Evolutionary conservation across 2,113 vertebrate genomes (phyloP).

Genomic region (Galeopterus variegatus): DNA sequence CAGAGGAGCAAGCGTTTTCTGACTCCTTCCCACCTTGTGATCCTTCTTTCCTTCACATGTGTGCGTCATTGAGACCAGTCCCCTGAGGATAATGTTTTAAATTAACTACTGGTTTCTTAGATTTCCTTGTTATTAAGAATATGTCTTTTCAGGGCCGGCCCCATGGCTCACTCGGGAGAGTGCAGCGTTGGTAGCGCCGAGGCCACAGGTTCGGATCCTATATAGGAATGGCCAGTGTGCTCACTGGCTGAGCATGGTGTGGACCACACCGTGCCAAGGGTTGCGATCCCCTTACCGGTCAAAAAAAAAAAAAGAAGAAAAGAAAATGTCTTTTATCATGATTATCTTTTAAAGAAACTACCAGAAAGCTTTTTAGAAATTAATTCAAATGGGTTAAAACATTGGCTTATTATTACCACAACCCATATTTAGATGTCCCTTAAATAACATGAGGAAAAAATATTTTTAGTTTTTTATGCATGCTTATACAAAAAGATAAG

Average conservation of each 20-base stretch:
- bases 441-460: neutral
- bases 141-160: neutral
- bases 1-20: too few relatives aligned
- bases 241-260: too few relatives aligned
- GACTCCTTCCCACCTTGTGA: too few relatives aligned
- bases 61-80: too few relatives aligned
- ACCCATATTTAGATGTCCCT: neutral
- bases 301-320: neutral
- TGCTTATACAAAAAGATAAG: neutral
- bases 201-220: too few relatives aligned
- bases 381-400: constrained; percentile 39
- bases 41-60: too few relatives aligned
- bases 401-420: constrained; percentile 38
- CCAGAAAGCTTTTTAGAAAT: neutral
- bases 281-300: too few relatives aligned
- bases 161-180: too few relatives aligned
- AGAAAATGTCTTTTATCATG: neutral
- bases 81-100: constrained; percentile 6
- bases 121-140: constrained; percentile 30
- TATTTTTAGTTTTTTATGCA: neutral
- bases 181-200: too few relatives aligned
- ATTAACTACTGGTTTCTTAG: constrained; percentile 49
- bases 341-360: constrained; percentile 34
- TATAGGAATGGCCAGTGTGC: too few relatives aligned
- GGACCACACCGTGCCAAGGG: too few relatives aligned